Percentiles rank a stretch among this genome's conserved stretches.
Evolutionary conservation across 1,140 invertebrate genomes (phyloP).

Genomic region (Pseudomyrmex pallidus): DNA sequence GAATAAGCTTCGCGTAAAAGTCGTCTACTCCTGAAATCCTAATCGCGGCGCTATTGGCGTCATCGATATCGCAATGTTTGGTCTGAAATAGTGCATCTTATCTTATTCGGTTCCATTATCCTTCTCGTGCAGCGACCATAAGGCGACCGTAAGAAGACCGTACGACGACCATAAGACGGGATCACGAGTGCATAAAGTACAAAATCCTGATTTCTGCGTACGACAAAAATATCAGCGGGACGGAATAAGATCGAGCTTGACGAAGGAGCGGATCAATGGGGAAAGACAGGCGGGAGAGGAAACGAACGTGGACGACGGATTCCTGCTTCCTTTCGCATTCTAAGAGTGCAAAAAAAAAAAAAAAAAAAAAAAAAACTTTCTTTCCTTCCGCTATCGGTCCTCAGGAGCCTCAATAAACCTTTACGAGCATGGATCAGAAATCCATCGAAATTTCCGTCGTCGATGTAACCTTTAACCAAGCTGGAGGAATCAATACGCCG

Average conservation of each 20-base stretch:
- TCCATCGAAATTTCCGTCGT: slow-evolving; percentile 62
- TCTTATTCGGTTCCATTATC: slow-evolving; percentile 21
- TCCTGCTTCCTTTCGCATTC: background rate
- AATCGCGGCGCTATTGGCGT: background rate
- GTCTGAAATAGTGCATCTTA: background rate
- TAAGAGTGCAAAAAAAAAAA: background rate
- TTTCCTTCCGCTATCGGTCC: slow-evolving; percentile 34
- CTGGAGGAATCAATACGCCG: slow-evolving; percentile 60
- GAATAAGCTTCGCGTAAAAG: background rate
- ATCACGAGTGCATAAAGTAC: slow-evolving; percentile 34
- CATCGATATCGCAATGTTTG: slow-evolving; percentile 8
- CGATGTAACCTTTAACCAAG: slow-evolving; percentile 61
- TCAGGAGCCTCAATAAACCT: slow-evolving; percentile 58
- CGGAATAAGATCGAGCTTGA: slow-evolving; percentile 38
- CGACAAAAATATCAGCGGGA: slow-evolving; percentile 26
- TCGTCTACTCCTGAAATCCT: background rate
- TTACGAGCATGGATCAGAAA: slow-evolving; percentile 62
- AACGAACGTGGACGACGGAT: slow-evolving; percentile 25
- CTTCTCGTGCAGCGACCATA: background rate
- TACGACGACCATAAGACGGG: slow-evolving; percentile 8
- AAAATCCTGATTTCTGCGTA: slow-evolving; percentile 46
- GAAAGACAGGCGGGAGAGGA: background rate
- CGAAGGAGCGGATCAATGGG: slow-evolving; percentile 28
- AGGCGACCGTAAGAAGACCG: background rate
- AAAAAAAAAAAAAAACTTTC: background rate